Conservation (phyloP, 2,888 invertebrate species). For the Prosapia bicincta region DNA sequence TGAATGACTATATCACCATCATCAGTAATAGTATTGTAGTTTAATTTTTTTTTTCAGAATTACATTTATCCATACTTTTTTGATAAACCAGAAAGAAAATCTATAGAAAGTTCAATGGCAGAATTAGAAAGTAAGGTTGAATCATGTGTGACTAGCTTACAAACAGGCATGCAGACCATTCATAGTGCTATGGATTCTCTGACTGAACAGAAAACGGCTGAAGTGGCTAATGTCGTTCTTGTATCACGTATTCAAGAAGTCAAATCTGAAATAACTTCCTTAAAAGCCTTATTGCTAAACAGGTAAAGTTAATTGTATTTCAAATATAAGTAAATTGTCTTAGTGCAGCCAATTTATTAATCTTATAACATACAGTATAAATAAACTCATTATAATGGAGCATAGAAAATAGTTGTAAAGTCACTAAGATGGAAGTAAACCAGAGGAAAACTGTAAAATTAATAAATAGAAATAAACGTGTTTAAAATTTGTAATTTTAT, state of each 20-base stretch:
- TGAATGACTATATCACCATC: too few relatives aligned
- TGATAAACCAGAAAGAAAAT: constrained; percentile 22
- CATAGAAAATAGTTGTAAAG: neutral
- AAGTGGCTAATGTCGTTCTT: constrained; percentile 6
- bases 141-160: constrained; percentile 24
- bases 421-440: too few relatives aligned
- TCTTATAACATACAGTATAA: too few relatives aligned
- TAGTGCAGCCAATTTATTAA: too few relatives aligned
- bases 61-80: constrained; percentile 33
- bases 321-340: too few relatives aligned
- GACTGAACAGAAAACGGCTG: constrained; percentile 23
- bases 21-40: too few relatives aligned
- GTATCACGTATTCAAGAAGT: constrained; percentile 32
- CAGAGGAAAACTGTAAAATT: too few relatives aligned
- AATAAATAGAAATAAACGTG: too few relatives aligned
- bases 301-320: too few relatives aligned
- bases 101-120: constrained; percentile 19
- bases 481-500: too few relatives aligned
- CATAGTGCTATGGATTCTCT: constrained; percentile 30
- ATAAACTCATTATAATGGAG: neutral
- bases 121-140: constrained; percentile 31
- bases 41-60: constrained; percentile 34
- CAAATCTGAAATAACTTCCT: constrained; percentile 33
- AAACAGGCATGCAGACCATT: constrained; percentile 27
- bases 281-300: constrained; percentile 34